These are phyloP conservation scores for Sycophila texana DNA, from an alignment of 2,888 invertebrate species.

Conservation along the genomic window DNA sequence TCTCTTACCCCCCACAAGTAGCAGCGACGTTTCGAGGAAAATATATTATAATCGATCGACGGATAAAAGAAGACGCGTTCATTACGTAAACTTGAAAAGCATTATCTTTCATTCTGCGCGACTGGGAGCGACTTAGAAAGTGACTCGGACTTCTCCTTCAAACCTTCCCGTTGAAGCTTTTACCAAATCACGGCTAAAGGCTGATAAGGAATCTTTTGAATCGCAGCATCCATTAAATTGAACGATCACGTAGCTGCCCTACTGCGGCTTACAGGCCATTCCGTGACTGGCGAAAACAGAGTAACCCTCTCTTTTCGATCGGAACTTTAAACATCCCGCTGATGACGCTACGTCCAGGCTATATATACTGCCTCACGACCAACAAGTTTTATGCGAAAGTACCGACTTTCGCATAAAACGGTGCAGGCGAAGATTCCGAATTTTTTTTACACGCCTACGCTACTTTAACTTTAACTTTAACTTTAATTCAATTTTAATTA, in stretches of 20 bases:
- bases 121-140: neutral
- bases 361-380: neutral
- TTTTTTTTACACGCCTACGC: too few species aligned
- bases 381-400: constrained; percentile 10
- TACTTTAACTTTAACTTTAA: too few species aligned
- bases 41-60: too few species aligned
- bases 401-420: too few species aligned
- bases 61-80: neutral
- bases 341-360: constrained; percentile 15
- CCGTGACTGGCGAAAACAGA: neutral
- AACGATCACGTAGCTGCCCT: neutral
- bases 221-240: neutral
- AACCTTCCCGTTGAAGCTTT: neutral
- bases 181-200: neutral
- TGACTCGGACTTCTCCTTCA: neutral
- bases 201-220: neutral
- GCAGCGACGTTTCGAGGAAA: too few species aligned
- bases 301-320: constrained; percentile 1
- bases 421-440: too few species aligned
- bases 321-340: constrained; percentile 23
- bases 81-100: neutral
- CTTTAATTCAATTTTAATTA: too few species aligned
- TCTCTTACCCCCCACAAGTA: too few species aligned
- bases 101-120: neutral
- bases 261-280: neutral